Percentiles rank a stretch among this genome's conserved stretches.
These are phyloP conservation scores for Aurelia aurita DNA, from an alignment of 30 jellyfish, hydroid and myxozoan species.

Conservation along the genomic window DNA sequence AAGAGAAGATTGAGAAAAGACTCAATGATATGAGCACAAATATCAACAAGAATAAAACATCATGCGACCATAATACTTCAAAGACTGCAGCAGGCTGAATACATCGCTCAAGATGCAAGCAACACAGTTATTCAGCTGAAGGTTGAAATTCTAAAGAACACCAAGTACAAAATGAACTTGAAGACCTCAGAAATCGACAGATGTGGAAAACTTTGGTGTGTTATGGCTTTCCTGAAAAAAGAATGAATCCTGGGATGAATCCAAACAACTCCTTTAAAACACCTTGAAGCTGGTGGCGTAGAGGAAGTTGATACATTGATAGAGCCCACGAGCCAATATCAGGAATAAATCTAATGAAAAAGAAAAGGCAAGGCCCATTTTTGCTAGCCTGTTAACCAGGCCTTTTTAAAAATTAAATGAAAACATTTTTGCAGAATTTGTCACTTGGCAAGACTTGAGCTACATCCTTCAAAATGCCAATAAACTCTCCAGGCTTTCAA, in stretches of 20 bases:
- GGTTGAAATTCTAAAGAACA: background rate
- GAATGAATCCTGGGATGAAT: conserved; percentile 4
- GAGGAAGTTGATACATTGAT: conserved; percentile 10
- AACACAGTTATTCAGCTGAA: background rate
- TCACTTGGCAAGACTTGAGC: conserved; percentile 5
- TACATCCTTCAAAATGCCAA: conserved; percentile 19
- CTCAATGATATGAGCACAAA: background rate
- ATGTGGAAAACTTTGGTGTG: conserved; percentile 1
- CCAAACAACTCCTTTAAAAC: conserved; percentile 14
- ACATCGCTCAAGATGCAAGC: background rate
- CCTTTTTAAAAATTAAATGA: too few relatives aligned
- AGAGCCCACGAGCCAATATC: conserved; percentile 9
- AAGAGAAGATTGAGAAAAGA: background rate
- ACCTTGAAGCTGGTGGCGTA: conserved; percentile 3
- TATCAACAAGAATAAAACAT: background rate
- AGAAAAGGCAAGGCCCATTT: conserved; percentile 21
- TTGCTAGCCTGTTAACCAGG: too few relatives aligned
- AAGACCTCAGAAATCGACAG: conserved; percentile 12
- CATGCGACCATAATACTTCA: background rate
- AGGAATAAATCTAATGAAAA: background rate
- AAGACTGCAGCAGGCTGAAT: conserved; percentile 3
- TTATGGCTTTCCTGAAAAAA: too few relatives aligned
- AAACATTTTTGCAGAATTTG: conserved; percentile 7
- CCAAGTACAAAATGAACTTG: too few relatives aligned
- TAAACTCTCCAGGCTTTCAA: conserved; percentile 16